Evolutionary conservation across 2,113 vertebrate genomes (phyloP), one percentile per base, ranked within the genome.

Genomic region (Orientallactaga bullata): DNA sequence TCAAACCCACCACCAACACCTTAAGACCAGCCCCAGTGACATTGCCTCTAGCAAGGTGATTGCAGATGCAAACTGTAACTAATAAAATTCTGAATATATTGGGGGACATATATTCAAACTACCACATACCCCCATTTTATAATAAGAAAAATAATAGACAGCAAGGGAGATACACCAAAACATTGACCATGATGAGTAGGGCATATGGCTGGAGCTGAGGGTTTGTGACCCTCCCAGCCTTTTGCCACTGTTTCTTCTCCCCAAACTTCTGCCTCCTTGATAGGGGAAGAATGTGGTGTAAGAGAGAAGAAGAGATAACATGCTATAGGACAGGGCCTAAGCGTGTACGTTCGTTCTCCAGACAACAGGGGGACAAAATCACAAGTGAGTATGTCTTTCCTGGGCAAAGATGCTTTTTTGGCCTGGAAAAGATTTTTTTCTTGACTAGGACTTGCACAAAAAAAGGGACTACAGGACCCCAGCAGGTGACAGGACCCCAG

Each of bases 371-470:
- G 37, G 3, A 47, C 42, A 79, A 5, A 93, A 28, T 12, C 9
- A 26, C 77, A 24, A 10, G 37, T 51, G 12, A 66, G 7, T 47
- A 37, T 3, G 0, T 7, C 6, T 47, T 95, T 91, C 23, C 80
- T 86, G 88, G 32, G 69, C 73, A 55, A 55, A 55, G 55, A 55
- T 55, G 55, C 10, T 15, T 55, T 16, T 15, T 55, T 15, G 10
- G 55, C 15, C 55, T 55, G 55, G 12, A 16, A 55, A 55, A 55
- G 55, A 55, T 81, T 93, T 83, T 32, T 95, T 85, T 95, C 74
- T 88, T 76, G 86, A 26, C 63, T 5, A 35, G n/a, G 39, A 93
- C 73, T 95, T 90, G 30, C 84, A 85, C 94, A 97, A 96, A 84
- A 39, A 73, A 73, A 95, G 90, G 63, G 28, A 77, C 80, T 94